Percentiles rank a stretch among this genome's conserved stretches.
phyloP scores from a whole-genome alignment of 2,797 vertebrate genomes.

The Lagorchestes hirsutus region DNA sequence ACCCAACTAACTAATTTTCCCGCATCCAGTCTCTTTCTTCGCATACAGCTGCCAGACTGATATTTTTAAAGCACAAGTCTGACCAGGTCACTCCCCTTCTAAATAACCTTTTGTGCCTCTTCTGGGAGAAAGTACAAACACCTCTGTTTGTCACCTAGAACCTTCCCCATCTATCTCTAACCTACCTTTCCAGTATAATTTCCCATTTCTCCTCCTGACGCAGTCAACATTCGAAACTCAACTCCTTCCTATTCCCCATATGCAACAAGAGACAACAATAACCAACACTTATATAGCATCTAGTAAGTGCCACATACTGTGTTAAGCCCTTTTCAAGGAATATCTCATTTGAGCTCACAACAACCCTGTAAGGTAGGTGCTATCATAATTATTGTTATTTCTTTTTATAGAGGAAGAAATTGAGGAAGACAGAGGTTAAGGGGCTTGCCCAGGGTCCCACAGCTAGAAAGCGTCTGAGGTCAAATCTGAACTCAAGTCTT shows the following conservation, averaged over 20 bases:
- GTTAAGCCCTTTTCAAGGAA: too few species aligned
- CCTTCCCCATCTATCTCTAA: neutral
- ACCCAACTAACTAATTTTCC: neutral
- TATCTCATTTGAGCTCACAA: too few species aligned
- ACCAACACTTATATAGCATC: too few species aligned
- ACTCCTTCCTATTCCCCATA: neutral
- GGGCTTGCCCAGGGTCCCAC: too few species aligned
- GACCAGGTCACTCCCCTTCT: neutral
- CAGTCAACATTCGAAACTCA: neutral
- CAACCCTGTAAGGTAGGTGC: too few species aligned
- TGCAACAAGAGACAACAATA: too few species aligned
- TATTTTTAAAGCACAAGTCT: neutral
- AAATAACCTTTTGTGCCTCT: neutral
- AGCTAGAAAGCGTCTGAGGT: too few species aligned
- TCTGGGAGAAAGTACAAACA: neutral
- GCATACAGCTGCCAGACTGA: neutral
- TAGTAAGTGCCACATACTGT: too few species aligned
- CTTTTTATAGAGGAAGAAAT: neutral
- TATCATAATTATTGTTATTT: neutral
- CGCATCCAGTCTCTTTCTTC: neutral
- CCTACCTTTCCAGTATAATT: neutral
- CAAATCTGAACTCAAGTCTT: too few species aligned
- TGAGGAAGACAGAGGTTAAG: neutral
- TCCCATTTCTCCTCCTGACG: neutral
- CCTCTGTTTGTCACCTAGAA: neutral